Percentiles rank a stretch among this genome's conserved stretches.
Evolutionary conservation across 2,888 invertebrate species (phyloP).

Genomic region (Eupithecia insigniata): DNA sequence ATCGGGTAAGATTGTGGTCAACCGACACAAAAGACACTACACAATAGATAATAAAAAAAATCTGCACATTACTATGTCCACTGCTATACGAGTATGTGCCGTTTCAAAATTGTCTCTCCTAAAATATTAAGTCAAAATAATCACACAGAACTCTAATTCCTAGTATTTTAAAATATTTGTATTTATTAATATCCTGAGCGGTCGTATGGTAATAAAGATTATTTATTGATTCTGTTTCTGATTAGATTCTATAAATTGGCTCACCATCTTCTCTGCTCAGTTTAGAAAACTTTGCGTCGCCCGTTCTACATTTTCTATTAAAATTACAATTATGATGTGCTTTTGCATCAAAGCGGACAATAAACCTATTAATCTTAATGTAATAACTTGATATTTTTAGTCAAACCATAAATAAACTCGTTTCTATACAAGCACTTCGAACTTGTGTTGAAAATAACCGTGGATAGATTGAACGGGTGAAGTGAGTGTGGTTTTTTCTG

Average conservation of each 20-base stretch:
- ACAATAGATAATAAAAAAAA: no score
- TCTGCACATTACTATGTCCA: no score
- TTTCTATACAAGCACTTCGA: conserved; percentile 33
- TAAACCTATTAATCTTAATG: conserved; percentile 41
- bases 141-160: background rate
- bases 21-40: no score
- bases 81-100: no score
- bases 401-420: conserved; percentile 37
- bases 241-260: background rate
- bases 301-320: background rate
- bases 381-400: conserved; percentile 45
- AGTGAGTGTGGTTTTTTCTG: conserved; percentile 5
- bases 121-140: background rate
- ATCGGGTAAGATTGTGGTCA: no score
- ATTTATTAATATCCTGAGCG: background rate
- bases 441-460: background rate
- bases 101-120: no score
- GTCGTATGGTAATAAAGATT: background rate
- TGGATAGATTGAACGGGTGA: conserved; percentile 28
- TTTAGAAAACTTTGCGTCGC: background rate
- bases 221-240: background rate
- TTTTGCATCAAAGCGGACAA: conserved; percentile 36
- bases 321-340: conserved; percentile 16
- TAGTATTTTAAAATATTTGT: background rate
- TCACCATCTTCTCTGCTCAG: background rate